These are phyloP conservation scores for Gymnocypris eckloni DNA, from an alignment of 2,797 vertebrate species.

Conservation along the genomic window DNA sequence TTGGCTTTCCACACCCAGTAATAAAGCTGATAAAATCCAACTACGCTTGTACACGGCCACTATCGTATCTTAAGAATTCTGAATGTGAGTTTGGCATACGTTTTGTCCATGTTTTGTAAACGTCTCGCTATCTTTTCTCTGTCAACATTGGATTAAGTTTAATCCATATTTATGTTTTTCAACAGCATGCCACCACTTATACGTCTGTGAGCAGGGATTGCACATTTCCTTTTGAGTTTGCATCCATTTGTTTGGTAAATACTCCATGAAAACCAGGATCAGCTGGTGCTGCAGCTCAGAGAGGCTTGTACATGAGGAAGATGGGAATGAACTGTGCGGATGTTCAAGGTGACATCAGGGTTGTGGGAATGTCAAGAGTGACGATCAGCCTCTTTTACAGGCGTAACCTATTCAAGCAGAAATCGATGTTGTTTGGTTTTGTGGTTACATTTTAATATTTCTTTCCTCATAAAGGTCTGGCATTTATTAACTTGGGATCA, in stretches of 20 bases:
- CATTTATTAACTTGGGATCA: constrained; percentile 56
- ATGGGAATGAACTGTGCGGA: neutral
- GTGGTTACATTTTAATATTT: constrained; percentile 57
- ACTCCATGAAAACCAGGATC: constrained; percentile 10
- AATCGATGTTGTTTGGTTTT: neutral
- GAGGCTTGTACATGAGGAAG: neutral
- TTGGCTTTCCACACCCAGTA: constrained; percentile 15
- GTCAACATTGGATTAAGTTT: constrained; percentile 48
- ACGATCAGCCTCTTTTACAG: neutral
- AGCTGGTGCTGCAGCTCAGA: neutral
- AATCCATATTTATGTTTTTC: constrained; percentile 29
- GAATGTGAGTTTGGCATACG: constrained; percentile 1
- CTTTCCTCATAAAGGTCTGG: constrained; percentile 46
- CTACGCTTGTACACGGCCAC: neutral
- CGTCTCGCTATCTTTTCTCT: constrained; percentile 70
- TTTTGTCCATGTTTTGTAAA: constrained; percentile 75
- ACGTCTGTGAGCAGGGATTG: constrained; percentile 13
- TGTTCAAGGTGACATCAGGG: constrained; percentile 41
- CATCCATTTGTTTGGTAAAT: constrained; percentile 23
- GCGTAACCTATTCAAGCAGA: constrained; percentile 35
- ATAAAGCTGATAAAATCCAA: constrained; percentile 6
- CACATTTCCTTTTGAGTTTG: constrained; percentile 19
- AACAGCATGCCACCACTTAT: neutral
- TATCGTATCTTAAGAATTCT: constrained; percentile 34
- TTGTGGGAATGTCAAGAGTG: constrained; percentile 39